These are phyloP conservation scores for Choreutis nemorana DNA, from an alignment of 2,888 invertebrate genomes.

Conservation along the genomic window DNA sequence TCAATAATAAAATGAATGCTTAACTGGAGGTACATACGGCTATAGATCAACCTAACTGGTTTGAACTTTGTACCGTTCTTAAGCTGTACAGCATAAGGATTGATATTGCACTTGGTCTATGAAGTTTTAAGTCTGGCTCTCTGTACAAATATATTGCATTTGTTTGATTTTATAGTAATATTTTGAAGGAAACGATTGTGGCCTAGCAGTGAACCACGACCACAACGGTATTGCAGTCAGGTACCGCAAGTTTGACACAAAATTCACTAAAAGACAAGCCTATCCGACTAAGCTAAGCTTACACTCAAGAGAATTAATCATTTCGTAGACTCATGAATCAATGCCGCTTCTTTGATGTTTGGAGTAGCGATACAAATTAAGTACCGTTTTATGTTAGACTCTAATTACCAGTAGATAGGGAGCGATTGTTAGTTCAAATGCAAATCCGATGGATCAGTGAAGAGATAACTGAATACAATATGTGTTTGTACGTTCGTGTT, in stretches of 20 bases:
- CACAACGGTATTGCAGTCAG: conserved; percentile 9
- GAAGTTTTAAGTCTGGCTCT: too few relatives aligned
- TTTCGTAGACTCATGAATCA: conserved; percentile 4
- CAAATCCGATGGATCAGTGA: conserved; percentile 42
- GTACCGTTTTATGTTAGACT: conserved; percentile 51
- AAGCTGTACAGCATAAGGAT: too few relatives aligned
- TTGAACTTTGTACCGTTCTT: too few relatives aligned
- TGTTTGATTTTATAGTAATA: too few relatives aligned
- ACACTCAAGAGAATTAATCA: conserved; percentile 10
- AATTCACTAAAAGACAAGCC: conserved; percentile 1
- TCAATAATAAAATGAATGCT: too few relatives aligned
- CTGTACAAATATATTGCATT: too few relatives aligned
- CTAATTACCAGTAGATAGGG: conserved; percentile 54
- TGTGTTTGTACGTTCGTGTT: conserved; percentile 14
- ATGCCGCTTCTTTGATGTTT: conserved; percentile 16
- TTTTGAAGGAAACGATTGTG: too few relatives aligned
- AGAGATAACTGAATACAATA: conserved; percentile 27
- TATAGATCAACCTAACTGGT: too few relatives aligned
- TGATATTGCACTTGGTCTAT: too few relatives aligned
- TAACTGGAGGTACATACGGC: too few relatives aligned
- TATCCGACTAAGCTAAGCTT: conserved; percentile 4
- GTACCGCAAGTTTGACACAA: conserved; percentile 5
- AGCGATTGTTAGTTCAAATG: conserved; percentile 51
- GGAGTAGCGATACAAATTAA: conserved; percentile 30
- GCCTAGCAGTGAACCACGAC: too few relatives aligned